Evolutionary conservation across 2,797 vertebrate genomes (phyloP).

Genomic region (Odontamblyopus rebecca): DNA sequence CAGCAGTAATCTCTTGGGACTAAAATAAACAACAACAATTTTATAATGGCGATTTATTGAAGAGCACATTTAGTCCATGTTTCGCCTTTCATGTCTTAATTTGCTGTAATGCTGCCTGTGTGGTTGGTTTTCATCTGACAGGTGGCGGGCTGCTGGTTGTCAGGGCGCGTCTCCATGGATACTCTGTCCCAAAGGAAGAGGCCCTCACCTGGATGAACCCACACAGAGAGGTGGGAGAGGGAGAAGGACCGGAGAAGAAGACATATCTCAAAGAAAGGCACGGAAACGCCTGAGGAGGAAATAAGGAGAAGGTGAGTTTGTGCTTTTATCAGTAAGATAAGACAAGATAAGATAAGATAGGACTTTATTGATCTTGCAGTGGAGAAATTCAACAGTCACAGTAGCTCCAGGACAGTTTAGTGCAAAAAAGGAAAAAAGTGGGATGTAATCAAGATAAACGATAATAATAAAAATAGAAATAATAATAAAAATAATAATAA

Average conservation of each 20-base stretch:
- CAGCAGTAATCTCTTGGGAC: slow-evolving; percentile 44
- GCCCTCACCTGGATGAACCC: slow-evolving; percentile 59
- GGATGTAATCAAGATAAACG: no score
- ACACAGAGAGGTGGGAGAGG: slow-evolving; percentile 26
- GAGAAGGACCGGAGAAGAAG: slow-evolving; percentile 25
- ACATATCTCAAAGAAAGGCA: slow-evolving; percentile 21
- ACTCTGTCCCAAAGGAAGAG: slow-evolving; percentile 49
- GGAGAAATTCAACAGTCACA: no score
- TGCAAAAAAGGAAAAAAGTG: no score
- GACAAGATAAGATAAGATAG: no score
- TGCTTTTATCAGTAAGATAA: no score
- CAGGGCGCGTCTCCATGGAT: slow-evolving; percentile 71
- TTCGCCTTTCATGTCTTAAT: slow-evolving; percentile 17
- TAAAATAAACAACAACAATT: slow-evolving; percentile 11
- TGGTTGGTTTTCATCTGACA: slow-evolving; percentile 61
- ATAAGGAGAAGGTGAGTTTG: slow-evolving; percentile 42
- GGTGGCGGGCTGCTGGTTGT: slow-evolving; percentile 74
- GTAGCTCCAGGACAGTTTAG: no score
- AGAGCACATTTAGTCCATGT: slow-evolving; percentile 13
- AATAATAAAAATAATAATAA: no score
- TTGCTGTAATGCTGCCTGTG: slow-evolving; percentile 58
- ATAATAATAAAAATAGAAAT: no score
- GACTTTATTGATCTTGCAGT: no score
- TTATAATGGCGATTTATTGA: slow-evolving; percentile 32
- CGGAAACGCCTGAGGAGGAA: slow-evolving; percentile 37